A percentile compares a stretch with the other conserved stretches of the same genome.
phyloP scores from a whole-genome alignment of 1,140 invertebrate species.

The Holotrichia oblita region DNA sequence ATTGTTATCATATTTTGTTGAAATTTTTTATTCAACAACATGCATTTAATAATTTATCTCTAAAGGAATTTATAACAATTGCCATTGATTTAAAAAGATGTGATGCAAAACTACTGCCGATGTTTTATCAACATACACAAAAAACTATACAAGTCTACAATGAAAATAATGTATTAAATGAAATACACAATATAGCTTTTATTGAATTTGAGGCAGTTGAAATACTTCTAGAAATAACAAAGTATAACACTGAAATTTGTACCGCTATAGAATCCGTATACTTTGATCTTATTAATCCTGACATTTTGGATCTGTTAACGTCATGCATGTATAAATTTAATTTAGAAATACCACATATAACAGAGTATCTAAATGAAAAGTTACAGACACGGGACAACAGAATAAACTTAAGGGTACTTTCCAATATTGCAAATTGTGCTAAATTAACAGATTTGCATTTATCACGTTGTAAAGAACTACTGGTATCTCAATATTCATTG shows the following conservation, averaged over 20 bases:
- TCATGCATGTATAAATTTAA: neutral
- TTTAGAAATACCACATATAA: neutral
- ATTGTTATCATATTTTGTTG: slow-evolving; percentile 39
- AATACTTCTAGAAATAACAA: neutral
- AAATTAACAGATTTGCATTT: neutral
- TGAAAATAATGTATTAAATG: neutral
- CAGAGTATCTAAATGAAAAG: neutral
- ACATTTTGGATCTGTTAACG: neutral
- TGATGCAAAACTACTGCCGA: neutral
- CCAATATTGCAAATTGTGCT: neutral
- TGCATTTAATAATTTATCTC: neutral
- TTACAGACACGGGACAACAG: neutral
- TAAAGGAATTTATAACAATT: slow-evolving; percentile 3
- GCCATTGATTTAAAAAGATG: slow-evolving; percentile 6
- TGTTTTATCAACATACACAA: slow-evolving; percentile 16
- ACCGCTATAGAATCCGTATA: neutral
- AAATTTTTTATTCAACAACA: neutral
- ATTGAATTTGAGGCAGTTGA: neutral
- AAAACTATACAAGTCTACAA: neutral
- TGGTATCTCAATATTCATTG: neutral
- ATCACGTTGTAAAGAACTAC: slow-evolving; percentile 13
- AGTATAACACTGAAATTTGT: neutral
- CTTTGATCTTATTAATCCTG: neutral
- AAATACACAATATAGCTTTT: neutral
- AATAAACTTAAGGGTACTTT: neutral